Percentiles rank a stretch among this genome's conserved stretches.
These are phyloP conservation scores for Solea senegalensis DNA, from an alignment of 2,113 vertebrate genomes.

Conservation along the genomic window DNA sequence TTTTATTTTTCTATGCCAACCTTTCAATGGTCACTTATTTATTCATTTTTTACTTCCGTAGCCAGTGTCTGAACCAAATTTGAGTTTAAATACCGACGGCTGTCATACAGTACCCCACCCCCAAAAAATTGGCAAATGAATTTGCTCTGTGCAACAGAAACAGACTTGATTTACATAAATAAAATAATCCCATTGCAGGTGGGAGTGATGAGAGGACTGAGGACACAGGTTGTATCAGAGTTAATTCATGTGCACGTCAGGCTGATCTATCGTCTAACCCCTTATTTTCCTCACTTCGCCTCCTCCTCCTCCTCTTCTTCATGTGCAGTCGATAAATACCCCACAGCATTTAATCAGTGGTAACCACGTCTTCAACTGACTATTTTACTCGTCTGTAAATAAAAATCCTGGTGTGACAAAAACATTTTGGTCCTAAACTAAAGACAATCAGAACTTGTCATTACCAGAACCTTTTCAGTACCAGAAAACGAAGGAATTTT, in stretches of 20 bases:
- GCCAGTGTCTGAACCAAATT: conserved; percentile 2
- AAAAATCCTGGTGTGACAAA: neutral
- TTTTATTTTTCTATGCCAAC: neutral
- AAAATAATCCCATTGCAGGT: neutral
- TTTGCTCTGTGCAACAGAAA: neutral
- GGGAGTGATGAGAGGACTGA: neutral
- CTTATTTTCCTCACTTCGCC: neutral
- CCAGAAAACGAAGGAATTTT: conserved; percentile 40
- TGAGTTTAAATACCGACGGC: neutral
- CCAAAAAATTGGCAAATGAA: neutral
- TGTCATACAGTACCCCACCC: neutral
- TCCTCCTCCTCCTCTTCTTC: neutral
- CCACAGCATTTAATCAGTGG: neutral
- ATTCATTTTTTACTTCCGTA: conserved; percentile 1
- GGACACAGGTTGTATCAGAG: neutral
- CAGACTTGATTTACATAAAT: neutral
- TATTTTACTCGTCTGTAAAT: neutral
- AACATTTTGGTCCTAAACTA: conserved; percentile 7
- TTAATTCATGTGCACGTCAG: neutral
- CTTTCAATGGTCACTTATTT: neutral
- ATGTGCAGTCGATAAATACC: neutral
- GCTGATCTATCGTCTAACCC: neutral
- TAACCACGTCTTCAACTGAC: neutral
- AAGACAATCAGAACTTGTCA: conserved; percentile 20
- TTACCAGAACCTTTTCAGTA: conserved; percentile 20